These are phyloP conservation scores for Neoaliturus tenellus DNA, from an alignment of 2,888 invertebrate species.

Conservation along the genomic window DNA sequence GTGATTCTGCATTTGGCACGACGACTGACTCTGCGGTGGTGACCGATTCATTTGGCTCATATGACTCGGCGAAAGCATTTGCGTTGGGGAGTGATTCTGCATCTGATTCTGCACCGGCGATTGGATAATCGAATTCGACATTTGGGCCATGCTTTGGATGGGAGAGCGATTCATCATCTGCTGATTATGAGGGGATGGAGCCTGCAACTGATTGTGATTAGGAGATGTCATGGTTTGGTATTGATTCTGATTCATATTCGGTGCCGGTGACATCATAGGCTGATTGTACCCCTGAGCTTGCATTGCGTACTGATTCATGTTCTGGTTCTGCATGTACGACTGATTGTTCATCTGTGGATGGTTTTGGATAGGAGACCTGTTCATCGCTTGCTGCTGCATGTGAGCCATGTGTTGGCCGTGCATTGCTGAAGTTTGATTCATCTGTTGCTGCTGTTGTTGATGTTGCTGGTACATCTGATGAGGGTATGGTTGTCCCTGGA, in stretches of 20 bases:
- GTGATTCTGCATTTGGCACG: slow-evolving; percentile 17
- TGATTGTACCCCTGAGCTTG: not conserved
- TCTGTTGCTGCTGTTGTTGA: slow-evolving; percentile 34
- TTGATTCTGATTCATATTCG: not conserved
- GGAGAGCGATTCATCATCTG: slow-evolving; percentile 21
- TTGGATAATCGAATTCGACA: slow-evolving; percentile 10
- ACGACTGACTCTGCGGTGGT: slow-evolving; percentile 19
- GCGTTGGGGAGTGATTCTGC: slow-evolving; percentile 4
- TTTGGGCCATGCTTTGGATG: slow-evolving; percentile 42
- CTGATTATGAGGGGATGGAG: not conserved
- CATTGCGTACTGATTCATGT: slow-evolving; percentile 30
- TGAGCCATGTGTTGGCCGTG: not conserved
- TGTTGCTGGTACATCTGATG: not conserved
- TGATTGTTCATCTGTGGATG: slow-evolving; percentile 31
- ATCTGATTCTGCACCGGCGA: slow-evolving; percentile 34
- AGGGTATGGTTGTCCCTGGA: not conserved
- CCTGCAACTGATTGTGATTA: slow-evolving; percentile 27
- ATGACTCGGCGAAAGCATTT: slow-evolving; percentile 31
- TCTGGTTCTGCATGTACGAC: slow-evolving; percentile 27
- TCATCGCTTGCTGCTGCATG: slow-evolving; percentile 18
- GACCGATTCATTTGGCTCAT: slow-evolving; percentile 6
- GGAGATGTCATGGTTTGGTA: slow-evolving; percentile 24
- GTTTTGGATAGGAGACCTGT: not conserved
- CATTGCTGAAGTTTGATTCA: not conserved
- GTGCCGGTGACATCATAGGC: slow-evolving; percentile 24